A percentile compares a stretch with the other conserved stretches of the same genome.
Evolutionary conservation across 2,888 invertebrate genomes (phyloP).

Genomic region (Limnephilus marmoratus): DNA sequence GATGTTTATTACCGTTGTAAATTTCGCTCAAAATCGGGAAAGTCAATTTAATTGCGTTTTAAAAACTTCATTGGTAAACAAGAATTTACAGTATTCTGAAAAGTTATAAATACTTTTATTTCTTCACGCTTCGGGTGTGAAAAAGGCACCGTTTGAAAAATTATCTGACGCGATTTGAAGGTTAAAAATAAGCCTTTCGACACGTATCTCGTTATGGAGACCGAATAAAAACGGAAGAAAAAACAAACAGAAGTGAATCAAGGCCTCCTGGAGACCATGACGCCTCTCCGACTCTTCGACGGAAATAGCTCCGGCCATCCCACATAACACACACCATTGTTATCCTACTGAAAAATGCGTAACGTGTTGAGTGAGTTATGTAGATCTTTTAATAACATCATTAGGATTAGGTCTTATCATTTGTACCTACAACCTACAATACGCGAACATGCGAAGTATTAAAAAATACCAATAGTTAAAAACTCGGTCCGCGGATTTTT

Average conservation of each 20-base stretch:
- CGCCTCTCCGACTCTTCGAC: background rate
- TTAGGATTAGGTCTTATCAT: background rate
- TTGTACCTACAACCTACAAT: background rate
- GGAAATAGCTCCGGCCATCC: conserved; percentile 14
- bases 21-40: background rate
- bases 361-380: background rate
- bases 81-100: background rate
- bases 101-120: background rate
- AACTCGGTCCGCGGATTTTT: too few species aligned
- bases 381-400: background rate
- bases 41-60: background rate
- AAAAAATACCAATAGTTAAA: too few species aligned
- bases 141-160: background rate
- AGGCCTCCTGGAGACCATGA: conserved; percentile 21
- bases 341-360: conserved; percentile 24
- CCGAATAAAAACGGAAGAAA: background rate
- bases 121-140: background rate
- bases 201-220: conserved; percentile 2
- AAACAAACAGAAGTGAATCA: conserved; percentile 27
- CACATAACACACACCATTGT: conserved; percentile 15
- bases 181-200: background rate
- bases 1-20: background rate
- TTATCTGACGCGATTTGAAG: background rate
- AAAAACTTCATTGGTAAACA: background rate
- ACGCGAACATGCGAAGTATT: background rate